Evolutionary conservation across 2,797 vertebrate genomes (phyloP), one percentile per base, ranked within the genome.

Genomic region (Xerus rutilus): DNA sequence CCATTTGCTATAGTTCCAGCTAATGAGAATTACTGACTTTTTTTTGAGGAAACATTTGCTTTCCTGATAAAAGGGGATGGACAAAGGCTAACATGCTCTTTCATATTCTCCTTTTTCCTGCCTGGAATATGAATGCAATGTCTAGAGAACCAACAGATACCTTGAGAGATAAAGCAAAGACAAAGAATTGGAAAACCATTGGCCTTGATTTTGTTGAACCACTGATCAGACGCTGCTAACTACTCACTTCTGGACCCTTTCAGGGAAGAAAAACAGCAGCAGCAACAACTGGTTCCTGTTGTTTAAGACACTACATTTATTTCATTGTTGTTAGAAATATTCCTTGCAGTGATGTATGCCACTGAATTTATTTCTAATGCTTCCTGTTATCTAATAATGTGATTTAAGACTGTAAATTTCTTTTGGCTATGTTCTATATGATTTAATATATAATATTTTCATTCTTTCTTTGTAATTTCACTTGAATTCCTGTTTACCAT

Each of bases 331-430:
- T 12, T 83, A 54, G 32, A 81, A 94, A 70, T 83, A 87, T 64
- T 88, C 30, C 62, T 94, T 76, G n/a, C 1, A 82, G 8, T 47
- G 7, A 12, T 21, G 0, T 70, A 64, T 73, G 57, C 28, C 49
- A 69, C 21, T 43, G 18, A 93, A 78, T 86, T 87, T 32, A 96
- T 62, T 92, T 83, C 54, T 73, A 78, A 47, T 76, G 23, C 72
- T 83, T 91, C 65, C 17, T 72, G 1, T 70, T 86, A 7, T 82
- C 47, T 86, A 90, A 85, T 88, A 57, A 90, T 69, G 35, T n/a
- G 8, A 17, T 21, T 67, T 84, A 57, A 74, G 64, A n/a, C 49
- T 90, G 21, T 70, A 86, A 6, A 32, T 92, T 65, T 65, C 32
- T 8, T n/a, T 74, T 70, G 57, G 10, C 14, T 43, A 23, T 7